Evolutionary conservation across 2,888 invertebrate genomes (phyloP).

Genomic region (Parthenolecanium corni): DNA sequence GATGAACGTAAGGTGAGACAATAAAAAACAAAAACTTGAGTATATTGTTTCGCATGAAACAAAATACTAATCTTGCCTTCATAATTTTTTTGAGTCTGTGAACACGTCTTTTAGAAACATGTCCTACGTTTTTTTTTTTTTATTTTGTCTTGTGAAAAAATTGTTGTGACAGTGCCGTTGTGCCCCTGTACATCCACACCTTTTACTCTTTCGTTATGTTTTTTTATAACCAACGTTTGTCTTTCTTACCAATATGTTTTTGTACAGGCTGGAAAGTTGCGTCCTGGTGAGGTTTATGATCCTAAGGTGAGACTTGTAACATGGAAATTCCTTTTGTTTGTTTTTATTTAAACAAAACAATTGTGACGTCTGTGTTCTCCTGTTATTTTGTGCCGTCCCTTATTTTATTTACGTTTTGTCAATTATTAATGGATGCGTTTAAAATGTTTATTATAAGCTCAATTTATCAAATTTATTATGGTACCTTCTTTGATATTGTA

Average conservation of each 20-base stretch:
- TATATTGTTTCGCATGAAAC: not conserved
- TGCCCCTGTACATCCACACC: constrained; percentile 15
- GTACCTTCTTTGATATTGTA: too few species aligned
- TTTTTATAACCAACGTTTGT: constrained; percentile 1
- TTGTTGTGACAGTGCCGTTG: constrained; percentile 1
- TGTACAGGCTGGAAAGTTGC: constrained; percentile 60
- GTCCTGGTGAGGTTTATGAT: constrained; percentile 65
- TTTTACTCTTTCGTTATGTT: not conserved
- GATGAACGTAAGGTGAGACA: constrained; percentile 82
- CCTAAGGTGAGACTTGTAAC: constrained; percentile 56
- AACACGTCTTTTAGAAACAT: constrained; percentile 33
- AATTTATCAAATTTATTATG: too few species aligned
- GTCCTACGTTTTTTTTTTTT: constrained; percentile 24
- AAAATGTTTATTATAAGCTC: too few species aligned
- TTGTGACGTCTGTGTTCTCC: constrained; percentile 31
- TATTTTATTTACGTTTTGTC: constrained; percentile 34
- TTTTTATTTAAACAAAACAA: constrained; percentile 5
- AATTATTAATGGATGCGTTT: not conserved
- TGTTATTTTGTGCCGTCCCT: constrained; percentile 31
- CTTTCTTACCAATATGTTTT: constrained; percentile 38
- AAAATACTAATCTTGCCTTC: not conserved
- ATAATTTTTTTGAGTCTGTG: constrained; percentile 6
- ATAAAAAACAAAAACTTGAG: too few species aligned
- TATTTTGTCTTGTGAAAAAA: constrained; percentile 15
- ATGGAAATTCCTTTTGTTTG: constrained; percentile 26